Evolutionary conservation across 1,140 invertebrate species (phyloP), one percentile per base, ranked within the genome.

Genomic region (Nasonia vitripennis): DNA sequence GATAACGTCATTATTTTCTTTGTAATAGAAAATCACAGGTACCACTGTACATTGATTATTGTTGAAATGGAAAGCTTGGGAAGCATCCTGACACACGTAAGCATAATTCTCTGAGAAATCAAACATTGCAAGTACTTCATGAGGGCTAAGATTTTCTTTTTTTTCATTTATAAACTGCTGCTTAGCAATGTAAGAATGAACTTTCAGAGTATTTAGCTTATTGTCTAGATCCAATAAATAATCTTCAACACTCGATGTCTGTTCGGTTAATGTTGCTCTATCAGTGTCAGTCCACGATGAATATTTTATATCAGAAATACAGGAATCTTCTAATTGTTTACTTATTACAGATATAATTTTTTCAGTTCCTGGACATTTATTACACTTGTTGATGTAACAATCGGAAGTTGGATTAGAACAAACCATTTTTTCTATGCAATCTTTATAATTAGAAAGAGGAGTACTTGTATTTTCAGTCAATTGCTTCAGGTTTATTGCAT

Each of bases 371-470:
- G 73, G 73, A 41, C n/a, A 75, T 75, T 75, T 75, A 20, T 75
- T 45, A 45, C 73, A 75, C 41, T 37, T 45, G 41, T 75, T 41
- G 4, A 75, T 68, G 31, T 37, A 83, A 23, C 45, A 75, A 67
- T 83, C n/a, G 1, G 31, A 31, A 62, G 62, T 81, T 68, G 67
- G 71, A 51, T 62, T 34, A 17, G 37, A 20, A 83, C 83, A 78
- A 55, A 78, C 75, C 20, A 78, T 84, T 78, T 67, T 37, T 51
- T 37, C 67, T 67, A 78, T 37, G 55, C 73, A 84, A 78, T 84
- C 74, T 78, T 84, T 84, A 68, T 78, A 84, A 84, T 84, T 77
- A n/a, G 23, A 51, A 62, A 84, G 45, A 31, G 82, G 82, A 14
- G 11, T 74, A 62, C 34, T 45, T 78, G 31, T 78, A 73, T 78